A percentile compares a stretch with the other conserved stretches of the same genome.
Evolutionary conservation across 2,797 vertebrate genomes (phyloP).

Genomic region (Cheirogaleus major): DNA sequence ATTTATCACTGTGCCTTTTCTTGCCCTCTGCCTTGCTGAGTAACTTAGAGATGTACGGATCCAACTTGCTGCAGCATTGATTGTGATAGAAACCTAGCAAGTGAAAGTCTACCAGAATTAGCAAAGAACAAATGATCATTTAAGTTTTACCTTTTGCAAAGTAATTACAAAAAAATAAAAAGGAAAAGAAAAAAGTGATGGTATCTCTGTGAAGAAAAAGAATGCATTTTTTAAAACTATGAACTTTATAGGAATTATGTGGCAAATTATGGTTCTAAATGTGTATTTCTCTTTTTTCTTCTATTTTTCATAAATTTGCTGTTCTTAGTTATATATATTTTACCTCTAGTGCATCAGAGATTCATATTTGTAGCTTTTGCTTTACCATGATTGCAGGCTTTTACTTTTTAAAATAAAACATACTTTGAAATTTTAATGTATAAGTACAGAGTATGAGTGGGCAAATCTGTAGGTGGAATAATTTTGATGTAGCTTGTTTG

Average conservation of each 20-base stretch:
- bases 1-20: background rate
- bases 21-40: background rate
- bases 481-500: background rate
- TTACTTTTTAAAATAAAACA: conserved; percentile 8
- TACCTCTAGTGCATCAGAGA: background rate
- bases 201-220: background rate
- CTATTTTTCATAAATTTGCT: background rate
- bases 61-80: background rate
- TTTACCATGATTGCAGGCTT: background rate
- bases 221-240: background rate
- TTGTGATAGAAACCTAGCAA: background rate
- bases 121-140: background rate
- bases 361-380: background rate
- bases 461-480: background rate
- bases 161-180: background rate
- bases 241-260: background rate
- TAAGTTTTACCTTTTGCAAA: background rate
- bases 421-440: background rate
- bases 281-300: background rate
- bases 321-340: background rate
- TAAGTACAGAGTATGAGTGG: background rate
- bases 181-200: background rate
- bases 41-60: accelerated
- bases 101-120: background rate
- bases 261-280: background rate